These are phyloP conservation scores for Mormyrus hasselquistii DNA, from an alignment of 2,797 vertebrate species.

Conservation along the genomic window DNA sequence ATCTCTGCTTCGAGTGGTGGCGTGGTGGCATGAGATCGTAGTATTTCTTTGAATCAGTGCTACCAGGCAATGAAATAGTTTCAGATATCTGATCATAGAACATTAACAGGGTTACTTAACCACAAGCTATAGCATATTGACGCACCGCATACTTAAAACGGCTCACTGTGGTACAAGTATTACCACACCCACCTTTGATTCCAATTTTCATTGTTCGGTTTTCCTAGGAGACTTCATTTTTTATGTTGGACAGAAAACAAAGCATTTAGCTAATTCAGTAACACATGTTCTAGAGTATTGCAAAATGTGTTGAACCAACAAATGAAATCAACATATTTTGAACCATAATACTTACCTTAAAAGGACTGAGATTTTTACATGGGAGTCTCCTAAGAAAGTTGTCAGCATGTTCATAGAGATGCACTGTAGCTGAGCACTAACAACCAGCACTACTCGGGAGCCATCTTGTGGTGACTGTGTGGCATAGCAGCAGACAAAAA, in stretches of 20 bases:
- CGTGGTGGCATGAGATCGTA: slow-evolving; percentile 27
- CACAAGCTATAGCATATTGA: slow-evolving; percentile 24
- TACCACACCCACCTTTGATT: slow-evolving; percentile 26
- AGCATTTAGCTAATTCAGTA: neutral
- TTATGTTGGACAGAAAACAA: slow-evolving; percentile 3
- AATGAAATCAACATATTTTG: neutral
- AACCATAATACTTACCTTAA: neutral
- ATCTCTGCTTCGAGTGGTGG: slow-evolving; percentile 35
- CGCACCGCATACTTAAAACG: slow-evolving; percentile 4
- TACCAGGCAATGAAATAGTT: slow-evolving; percentile 33
- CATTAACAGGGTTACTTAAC: slow-evolving; percentile 36
- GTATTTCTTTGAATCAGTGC: slow-evolving; percentile 21
- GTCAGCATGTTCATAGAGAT: slow-evolving; percentile 36
- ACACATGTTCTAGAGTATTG: neutral
- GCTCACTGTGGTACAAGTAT: slow-evolving; percentile 22
- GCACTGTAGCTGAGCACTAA: slow-evolving; percentile 41
- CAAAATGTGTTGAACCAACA: neutral
- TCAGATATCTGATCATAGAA: slow-evolving; percentile 16
- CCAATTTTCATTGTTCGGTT: slow-evolving; percentile 24
- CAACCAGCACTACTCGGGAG: slow-evolving; percentile 29
- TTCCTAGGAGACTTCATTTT: slow-evolving; percentile 41
- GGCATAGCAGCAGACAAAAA: slow-evolving; percentile 56
- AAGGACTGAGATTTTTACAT: neutral
- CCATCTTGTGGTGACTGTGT: slow-evolving; percentile 51
- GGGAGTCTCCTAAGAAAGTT: slow-evolving; percentile 48